Conservation (phyloP, 2,113 vertebrate genomes). For the Megalops atlanticus region DNA sequence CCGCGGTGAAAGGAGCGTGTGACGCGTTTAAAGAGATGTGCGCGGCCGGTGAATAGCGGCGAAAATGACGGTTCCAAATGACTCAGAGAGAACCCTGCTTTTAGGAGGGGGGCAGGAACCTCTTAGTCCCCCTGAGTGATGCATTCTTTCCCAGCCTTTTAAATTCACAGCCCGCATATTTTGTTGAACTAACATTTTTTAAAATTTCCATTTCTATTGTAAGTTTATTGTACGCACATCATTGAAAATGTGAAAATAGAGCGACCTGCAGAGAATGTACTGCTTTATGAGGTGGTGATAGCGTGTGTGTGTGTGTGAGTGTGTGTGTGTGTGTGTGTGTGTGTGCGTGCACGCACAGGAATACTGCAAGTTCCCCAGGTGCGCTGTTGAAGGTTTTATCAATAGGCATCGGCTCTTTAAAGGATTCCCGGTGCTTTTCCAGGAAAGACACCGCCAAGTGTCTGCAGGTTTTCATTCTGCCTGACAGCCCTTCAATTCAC, state of each 20-base stretch:
- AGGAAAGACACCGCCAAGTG: constrained; percentile 18
- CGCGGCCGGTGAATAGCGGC: not conserved
- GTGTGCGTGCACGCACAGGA: not conserved
- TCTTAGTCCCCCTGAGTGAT: too few species aligned
- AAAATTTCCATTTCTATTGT: not conserved
- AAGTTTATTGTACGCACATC: not conserved
- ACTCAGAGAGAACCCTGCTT: not conserved
- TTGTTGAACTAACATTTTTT: not conserved
- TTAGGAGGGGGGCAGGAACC: too few species aligned
- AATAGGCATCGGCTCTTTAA: constrained; percentile 45
- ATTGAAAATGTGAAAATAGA: not conserved
- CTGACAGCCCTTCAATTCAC: constrained; percentile 21
- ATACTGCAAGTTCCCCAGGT: constrained; percentile 48
- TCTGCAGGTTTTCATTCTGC: constrained; percentile 41
- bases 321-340: constrained; percentile 32
- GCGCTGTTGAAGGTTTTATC: constrained; percentile 67
- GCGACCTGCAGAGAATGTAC: not conserved
- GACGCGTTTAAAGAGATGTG: not conserved
- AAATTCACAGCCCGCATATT: not conserved
- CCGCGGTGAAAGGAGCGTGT: not conserved
- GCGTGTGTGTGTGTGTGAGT: constrained; percentile 33
- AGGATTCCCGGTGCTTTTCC: constrained; percentile 35
- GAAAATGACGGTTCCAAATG: not conserved
- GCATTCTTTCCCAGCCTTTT: not conserved
- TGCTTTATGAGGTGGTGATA: not conserved